phyloP scores from a whole-genome alignment of 1,140 invertebrate species.

The Drosophila repleta region DNA sequence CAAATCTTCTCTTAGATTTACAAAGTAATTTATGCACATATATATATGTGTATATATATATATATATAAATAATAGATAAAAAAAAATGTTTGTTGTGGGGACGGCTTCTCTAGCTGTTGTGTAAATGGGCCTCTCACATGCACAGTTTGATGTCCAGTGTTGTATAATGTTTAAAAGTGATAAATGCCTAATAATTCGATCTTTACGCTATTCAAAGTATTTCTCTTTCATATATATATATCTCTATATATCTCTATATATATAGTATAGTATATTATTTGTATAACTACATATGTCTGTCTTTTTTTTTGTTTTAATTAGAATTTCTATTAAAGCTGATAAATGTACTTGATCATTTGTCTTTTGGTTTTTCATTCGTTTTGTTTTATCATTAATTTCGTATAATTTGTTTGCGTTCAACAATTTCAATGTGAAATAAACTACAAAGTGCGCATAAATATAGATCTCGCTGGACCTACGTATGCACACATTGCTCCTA shows the following conservation, averaged over 20 bases:
- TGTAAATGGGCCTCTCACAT: slow-evolving; percentile 20
- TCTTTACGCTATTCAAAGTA: slow-evolving; percentile 55
- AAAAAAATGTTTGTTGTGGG: slow-evolving; percentile 9
- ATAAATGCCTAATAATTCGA: slow-evolving; percentile 76
- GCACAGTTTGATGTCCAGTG: slow-evolving; percentile 18
- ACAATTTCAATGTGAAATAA: slow-evolving; percentile 79
- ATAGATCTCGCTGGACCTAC: neutral
- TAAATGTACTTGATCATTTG: slow-evolving; percentile 74
- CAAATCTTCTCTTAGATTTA: slow-evolving; percentile 16
- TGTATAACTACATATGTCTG: slow-evolving; percentile 58
- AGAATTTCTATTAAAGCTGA: slow-evolving; percentile 81
- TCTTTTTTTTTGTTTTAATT: slow-evolving; percentile 48
- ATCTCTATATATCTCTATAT: slow-evolving; percentile 15
- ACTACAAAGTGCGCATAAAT: slow-evolving; percentile 55
- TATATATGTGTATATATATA: slow-evolving; percentile 1
- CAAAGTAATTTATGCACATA: slow-evolving; percentile 28
- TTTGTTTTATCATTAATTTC: slow-evolving; percentile 53
- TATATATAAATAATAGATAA: slow-evolving; percentile 1
- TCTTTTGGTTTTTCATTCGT: slow-evolving; percentile 11
- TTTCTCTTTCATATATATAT: slow-evolving; percentile 17
- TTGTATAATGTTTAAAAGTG: slow-evolving; percentile 49
- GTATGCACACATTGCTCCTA: neutral
- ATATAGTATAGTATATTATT: slow-evolving; percentile 44
- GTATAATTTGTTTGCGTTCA: slow-evolving; percentile 72
- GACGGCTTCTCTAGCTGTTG: slow-evolving; percentile 23